A percentile compares a stretch with the other conserved stretches of the same genome.
These are phyloP conservation scores for Theonella swinhoei DNA, from an alignment of 37 sponge, comb jelly and placozoan species.

Conservation along the genomic window DNA sequence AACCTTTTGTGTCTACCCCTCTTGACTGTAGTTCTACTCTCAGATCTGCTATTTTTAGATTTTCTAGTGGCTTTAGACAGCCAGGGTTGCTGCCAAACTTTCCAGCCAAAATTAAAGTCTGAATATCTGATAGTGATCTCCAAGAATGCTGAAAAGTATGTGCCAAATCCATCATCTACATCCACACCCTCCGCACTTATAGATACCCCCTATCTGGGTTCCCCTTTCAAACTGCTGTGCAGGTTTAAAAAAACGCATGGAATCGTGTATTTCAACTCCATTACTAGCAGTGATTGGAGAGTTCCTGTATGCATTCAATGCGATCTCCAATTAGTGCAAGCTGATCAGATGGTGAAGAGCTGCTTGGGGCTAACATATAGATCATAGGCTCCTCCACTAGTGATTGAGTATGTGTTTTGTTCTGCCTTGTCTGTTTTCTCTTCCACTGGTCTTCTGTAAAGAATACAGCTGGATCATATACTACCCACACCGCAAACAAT, in stretches of 20 bases:
- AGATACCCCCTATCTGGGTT: too few relatives aligned
- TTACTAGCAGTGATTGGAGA: neutral
- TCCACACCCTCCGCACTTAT: too few relatives aligned
- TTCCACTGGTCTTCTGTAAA: too few relatives aligned
- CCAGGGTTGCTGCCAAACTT: slow-evolving; percentile 8
- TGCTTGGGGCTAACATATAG: too few relatives aligned
- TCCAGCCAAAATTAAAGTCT: neutral
- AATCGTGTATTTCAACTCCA: neutral
- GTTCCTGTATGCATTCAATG: neutral
- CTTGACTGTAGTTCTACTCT: slow-evolving; percentile 4
- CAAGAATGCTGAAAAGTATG: neutral
- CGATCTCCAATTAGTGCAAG: neutral
- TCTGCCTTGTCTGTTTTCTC: too few relatives aligned
- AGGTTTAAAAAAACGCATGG: neutral
- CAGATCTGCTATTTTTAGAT: neutral
- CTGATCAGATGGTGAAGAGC: neutral
- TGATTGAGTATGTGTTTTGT: too few relatives aligned
- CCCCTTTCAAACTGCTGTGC: too few relatives aligned
- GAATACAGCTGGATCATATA: too few relatives aligned
- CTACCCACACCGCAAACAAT: too few relatives aligned
- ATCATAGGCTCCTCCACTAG: too few relatives aligned
- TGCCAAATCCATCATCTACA: neutral
- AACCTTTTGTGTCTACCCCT: neutral
- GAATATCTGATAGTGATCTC: neutral
- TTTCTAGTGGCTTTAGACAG: neutral